Percentiles rank a stretch among this genome's conserved stretches.
phyloP scores from a whole-genome alignment of 2,113 vertebrate species.

The Litocranius walleri region DNA sequence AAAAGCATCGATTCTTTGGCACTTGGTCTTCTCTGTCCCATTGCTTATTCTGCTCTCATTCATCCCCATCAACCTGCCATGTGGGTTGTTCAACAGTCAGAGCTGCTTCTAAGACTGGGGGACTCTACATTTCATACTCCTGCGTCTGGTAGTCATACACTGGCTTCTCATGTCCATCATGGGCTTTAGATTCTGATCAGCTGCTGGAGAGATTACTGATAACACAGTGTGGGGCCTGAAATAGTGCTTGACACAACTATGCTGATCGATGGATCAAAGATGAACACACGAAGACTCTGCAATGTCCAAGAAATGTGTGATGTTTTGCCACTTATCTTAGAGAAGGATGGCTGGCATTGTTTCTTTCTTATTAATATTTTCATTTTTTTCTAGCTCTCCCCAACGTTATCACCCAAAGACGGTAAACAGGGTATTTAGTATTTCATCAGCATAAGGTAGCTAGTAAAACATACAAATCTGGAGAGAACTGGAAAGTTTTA shows the following conservation, averaged over 20 bases:
- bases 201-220: background rate
- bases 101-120: background rate
- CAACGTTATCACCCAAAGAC: background rate
- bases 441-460: background rate
- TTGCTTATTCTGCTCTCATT: background rate
- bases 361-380: background rate
- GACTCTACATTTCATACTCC: background rate
- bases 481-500: background rate
- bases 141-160: background rate
- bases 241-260: background rate
- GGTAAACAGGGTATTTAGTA: background rate
- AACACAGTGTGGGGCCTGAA: background rate
- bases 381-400: background rate
- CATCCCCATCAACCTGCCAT: background rate
- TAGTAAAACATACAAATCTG: background rate
- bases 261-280: background rate
- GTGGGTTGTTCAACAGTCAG: background rate
- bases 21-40: background rate
- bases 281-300: background rate
- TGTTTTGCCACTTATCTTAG: background rate
- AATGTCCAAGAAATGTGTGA: background rate
- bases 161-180: background rate
- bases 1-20: fast-evolving
- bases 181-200: background rate
- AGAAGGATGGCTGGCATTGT: background rate